Evolutionary conservation across 92 coral and sea anemone species (phyloP).

Genomic region (Parazoanthus swiftii): DNA sequence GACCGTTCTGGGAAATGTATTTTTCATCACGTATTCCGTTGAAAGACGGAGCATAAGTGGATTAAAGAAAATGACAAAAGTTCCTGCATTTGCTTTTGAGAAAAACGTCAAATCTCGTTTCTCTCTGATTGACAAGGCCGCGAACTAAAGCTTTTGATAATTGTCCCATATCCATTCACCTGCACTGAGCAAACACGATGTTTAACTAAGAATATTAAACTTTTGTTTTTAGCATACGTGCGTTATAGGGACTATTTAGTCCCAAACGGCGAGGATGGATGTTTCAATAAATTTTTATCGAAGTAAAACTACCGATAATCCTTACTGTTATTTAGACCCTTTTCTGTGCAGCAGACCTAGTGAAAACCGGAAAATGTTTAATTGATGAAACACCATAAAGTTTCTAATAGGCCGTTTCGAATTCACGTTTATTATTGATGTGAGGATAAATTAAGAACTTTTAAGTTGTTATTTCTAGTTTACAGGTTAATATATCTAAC

Average conservation of each 20-base stretch:
- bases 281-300: no score
- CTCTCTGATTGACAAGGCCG: conserved; percentile 11
- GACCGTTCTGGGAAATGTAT: background rate
- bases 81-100: background rate
- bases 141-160: conserved; percentile 27
- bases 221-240: background rate
- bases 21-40: background rate
- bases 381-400: background rate
- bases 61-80: background rate
- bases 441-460: background rate
- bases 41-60: background rate
- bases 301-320: background rate
- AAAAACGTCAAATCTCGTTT: conserved; percentile 11
- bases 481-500: background rate
- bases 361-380: no score
- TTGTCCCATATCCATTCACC: conserved; percentile 4
- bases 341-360: background rate
- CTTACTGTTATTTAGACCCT: background rate
- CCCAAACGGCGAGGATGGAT: background rate
- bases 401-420: background rate
- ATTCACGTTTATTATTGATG: background rate
- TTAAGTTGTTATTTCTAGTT: background rate
- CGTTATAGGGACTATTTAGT: background rate
- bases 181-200: background rate
- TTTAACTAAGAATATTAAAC: conserved; percentile 20